Evolutionary conservation across 2,797 vertebrate genomes (phyloP).

Genomic region (Thaleichthys pacificus): DNA sequence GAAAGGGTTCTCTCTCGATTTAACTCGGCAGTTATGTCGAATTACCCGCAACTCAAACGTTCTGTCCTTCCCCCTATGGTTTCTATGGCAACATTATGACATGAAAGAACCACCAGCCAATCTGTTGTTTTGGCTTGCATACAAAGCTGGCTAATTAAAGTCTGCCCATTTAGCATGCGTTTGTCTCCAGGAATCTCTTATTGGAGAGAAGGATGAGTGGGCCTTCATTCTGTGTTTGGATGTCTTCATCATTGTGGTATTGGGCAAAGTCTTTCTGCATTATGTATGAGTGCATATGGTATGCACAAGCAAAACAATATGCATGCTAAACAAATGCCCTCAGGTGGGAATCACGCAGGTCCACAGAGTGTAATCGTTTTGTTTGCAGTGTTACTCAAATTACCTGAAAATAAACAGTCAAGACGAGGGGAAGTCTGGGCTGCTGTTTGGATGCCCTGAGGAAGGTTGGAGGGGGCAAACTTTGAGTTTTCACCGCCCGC

Average conservation of each 20-base stretch:
- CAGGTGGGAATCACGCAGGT: conserved; percentile 45
- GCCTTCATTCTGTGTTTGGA: conserved; percentile 66
- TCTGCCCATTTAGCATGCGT: conserved; percentile 63
- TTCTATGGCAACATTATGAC: conserved; percentile 59
- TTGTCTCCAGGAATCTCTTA: conserved; percentile 55
- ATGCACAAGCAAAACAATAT: conserved; percentile 66
- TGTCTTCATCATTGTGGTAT: conserved; percentile 74
- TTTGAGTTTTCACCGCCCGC: too few relatives aligned
- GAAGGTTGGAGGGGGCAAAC: conserved; percentile 48
- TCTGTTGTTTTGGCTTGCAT: conserved; percentile 63
- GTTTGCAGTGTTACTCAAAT: conserved; percentile 49
- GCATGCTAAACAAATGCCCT: conserved; percentile 67
- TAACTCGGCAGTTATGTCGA: conserved; percentile 39
- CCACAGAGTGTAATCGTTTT: conserved; percentile 57
- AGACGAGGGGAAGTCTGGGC: conserved; percentile 55
- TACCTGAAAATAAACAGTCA: conserved; percentile 47
- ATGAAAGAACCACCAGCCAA: conserved; percentile 63
- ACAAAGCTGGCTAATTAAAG: conserved; percentile 75
- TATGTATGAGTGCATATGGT: conserved; percentile 66
- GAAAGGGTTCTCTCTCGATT: conserved; percentile 18
- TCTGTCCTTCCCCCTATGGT: conserved; percentile 50
- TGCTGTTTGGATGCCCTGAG: conserved; percentile 49
- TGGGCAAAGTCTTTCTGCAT: conserved; percentile 61
- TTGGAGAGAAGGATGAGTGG: conserved; percentile 53
- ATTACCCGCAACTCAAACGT: conserved; percentile 54